A percentile compares a stretch with the other conserved stretches of the same genome.
Evolutionary conservation across 2,113 vertebrate species (phyloP).

Genomic region (Cairina moschata): DNA sequence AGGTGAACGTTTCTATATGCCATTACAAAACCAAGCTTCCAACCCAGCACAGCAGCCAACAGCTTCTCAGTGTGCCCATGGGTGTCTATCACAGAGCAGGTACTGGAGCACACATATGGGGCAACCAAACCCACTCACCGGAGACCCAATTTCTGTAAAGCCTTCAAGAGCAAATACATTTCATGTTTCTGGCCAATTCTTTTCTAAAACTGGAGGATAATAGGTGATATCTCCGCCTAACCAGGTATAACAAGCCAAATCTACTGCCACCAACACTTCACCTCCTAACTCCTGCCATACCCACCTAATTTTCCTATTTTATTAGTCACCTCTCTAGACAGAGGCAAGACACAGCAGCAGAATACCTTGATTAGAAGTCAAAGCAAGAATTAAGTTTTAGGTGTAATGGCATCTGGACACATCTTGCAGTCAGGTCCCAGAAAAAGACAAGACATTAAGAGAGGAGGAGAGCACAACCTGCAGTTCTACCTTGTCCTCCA

Average conservation of each 20-base stretch:
- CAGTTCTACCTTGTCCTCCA: background rate
- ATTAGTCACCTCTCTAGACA: background rate
- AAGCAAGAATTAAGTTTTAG: background rate
- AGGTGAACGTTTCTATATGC: background rate
- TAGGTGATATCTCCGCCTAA: background rate
- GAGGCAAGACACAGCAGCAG: background rate
- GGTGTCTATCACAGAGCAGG: accelerated
- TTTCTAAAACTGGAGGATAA: background rate
- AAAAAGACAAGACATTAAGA: background rate
- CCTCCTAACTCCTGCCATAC: background rate
- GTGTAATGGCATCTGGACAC: background rate
- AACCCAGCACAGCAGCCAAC: background rate
- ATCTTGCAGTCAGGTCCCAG: background rate
- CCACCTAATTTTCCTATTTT: background rate
- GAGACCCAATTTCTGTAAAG: background rate
- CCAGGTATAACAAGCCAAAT: background rate
- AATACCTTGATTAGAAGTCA: background rate
- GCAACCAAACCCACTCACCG: accelerated
- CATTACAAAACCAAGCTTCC: background rate
- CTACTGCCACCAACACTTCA: background rate
- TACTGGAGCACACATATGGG: accelerated
- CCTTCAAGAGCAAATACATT: background rate
- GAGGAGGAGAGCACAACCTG: background rate
- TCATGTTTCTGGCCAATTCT: background rate
- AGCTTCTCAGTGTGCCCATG: background rate